These are phyloP conservation scores for Serripes groenlandicus DNA, from an alignment of 2,888 invertebrate species.

Conservation along the genomic window DNA sequence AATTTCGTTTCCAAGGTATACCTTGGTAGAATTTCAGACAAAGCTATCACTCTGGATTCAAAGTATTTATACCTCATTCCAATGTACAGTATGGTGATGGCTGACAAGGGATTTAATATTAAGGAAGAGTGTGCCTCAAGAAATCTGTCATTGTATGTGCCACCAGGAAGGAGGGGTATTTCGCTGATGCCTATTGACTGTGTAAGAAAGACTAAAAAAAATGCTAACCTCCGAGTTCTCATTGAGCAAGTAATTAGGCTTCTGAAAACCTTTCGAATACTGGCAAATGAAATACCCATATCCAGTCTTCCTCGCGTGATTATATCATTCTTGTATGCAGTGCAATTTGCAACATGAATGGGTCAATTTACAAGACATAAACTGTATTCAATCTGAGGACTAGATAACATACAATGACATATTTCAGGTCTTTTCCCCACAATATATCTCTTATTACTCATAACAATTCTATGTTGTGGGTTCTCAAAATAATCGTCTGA, in stretches of 20 bases:
- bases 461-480: too few species aligned
- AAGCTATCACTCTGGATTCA: constrained; percentile 54
- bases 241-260: constrained; percentile 68
- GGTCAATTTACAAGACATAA: constrained; percentile 39
- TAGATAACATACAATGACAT: too few species aligned
- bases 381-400: too few species aligned
- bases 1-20: constrained; percentile 48
- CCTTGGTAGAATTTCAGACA: constrained; percentile 63
- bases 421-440: too few species aligned
- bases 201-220: constrained; percentile 61
- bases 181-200: constrained; percentile 52
- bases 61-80: constrained; percentile 58
- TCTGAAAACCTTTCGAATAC: constrained; percentile 64
- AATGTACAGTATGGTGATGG: constrained; percentile 55
- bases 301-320: constrained; percentile 55
- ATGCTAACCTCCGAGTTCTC: constrained; percentile 66
- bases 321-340: constrained; percentile 61
- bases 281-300: constrained; percentile 56
- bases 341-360: constrained; percentile 51
- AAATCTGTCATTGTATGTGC: constrained; percentile 44
- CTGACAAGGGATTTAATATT: constrained; percentile 70
- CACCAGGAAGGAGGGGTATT: constrained; percentile 57
- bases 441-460: too few species aligned
- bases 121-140: constrained; percentile 35
- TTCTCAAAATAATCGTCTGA: too few species aligned